Evolutionary conservation across 2,888 invertebrate genomes (phyloP).

Genomic region (Salpingus planirostris): DNA sequence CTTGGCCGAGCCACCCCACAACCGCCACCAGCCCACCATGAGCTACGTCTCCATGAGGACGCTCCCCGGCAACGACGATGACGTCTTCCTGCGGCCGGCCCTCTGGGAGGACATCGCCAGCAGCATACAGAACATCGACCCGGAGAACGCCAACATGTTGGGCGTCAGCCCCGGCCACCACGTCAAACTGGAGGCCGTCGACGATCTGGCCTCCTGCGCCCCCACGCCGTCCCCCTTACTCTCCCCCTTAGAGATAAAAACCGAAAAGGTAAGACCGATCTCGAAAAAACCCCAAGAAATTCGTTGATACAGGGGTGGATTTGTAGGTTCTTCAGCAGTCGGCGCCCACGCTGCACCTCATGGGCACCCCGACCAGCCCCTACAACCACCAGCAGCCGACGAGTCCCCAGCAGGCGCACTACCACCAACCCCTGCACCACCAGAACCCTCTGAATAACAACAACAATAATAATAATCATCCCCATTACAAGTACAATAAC

Average conservation of each 20-base stretch:
- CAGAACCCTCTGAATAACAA: constrained; percentile 27
- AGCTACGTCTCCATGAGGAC: constrained; percentile 49
- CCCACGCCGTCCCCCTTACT: constrained; percentile 68
- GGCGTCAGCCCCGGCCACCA: constrained; percentile 56
- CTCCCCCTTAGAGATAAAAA: constrained; percentile 73
- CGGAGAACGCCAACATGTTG: constrained; percentile 82
- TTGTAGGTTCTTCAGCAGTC: constrained; percentile 37
- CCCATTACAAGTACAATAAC: constrained; percentile 33
- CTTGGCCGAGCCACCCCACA: constrained; percentile 44
- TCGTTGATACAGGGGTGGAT: neutral
- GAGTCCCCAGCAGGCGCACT: constrained; percentile 39
- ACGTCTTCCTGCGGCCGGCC: constrained; percentile 78
- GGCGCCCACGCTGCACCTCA: constrained; percentile 47
- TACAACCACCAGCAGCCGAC: constrained; percentile 36
- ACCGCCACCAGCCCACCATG: constrained; percentile 31
- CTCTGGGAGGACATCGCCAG: constrained; percentile 89
- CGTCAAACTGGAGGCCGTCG: constrained; percentile 72
- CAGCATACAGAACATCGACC: constrained; percentile 83
- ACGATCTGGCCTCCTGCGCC: constrained; percentile 47
- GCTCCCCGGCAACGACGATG: constrained; percentile 59
- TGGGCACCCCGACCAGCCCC: constrained; percentile 47
- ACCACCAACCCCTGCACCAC: constrained; percentile 45
- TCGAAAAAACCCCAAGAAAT: neutral
- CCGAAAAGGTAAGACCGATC: constrained; percentile 50
- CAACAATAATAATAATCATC: constrained; percentile 27